Conservation (phyloP, 2,113 vertebrate species). For the Nansenia antarctica region DNA sequence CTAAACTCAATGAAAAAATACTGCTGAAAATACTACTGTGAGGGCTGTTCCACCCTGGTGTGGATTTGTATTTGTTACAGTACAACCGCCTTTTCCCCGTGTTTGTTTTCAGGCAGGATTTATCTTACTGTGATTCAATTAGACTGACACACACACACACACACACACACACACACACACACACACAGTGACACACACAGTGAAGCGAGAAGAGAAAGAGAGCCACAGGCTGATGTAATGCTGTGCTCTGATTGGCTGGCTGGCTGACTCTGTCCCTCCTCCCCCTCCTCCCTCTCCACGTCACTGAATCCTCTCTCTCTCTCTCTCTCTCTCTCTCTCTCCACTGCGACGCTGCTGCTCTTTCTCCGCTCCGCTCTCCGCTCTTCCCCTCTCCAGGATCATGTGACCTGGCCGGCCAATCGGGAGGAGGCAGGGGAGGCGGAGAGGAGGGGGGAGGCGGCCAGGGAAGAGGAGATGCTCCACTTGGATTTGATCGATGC, state of each 20-base stretch:
- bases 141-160: constrained; percentile 1
- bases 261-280: constrained; percentile 26
- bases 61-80: background rate
- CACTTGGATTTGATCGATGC: constrained; percentile 90
- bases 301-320: constrained; percentile 14
- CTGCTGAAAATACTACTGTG: too few relatives aligned
- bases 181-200: constrained; percentile 16
- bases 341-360: constrained; percentile 26
- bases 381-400: constrained; percentile 77
- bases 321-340: constrained; percentile 28
- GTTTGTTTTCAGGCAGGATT: constrained; percentile 1
- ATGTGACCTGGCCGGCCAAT: constrained; percentile 77
- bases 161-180: too few relatives aligned
- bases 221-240: constrained; percentile 65
- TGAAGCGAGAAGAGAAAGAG: constrained; percentile 23
- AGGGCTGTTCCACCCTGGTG: background rate
- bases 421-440: constrained; percentile 58
- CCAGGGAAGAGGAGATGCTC: constrained; percentile 83
- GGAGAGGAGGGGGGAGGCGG: constrained; percentile 70
- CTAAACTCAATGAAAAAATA: too few relatives aligned
- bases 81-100: background rate
- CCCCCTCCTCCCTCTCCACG: constrained; percentile 19
- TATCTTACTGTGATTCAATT: background rate
- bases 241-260: constrained; percentile 56
- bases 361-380: too few relatives aligned